phyloP scores from a whole-genome alignment of 2,797 vertebrate genomes.

The Macroramphosus scolopax region DNA sequence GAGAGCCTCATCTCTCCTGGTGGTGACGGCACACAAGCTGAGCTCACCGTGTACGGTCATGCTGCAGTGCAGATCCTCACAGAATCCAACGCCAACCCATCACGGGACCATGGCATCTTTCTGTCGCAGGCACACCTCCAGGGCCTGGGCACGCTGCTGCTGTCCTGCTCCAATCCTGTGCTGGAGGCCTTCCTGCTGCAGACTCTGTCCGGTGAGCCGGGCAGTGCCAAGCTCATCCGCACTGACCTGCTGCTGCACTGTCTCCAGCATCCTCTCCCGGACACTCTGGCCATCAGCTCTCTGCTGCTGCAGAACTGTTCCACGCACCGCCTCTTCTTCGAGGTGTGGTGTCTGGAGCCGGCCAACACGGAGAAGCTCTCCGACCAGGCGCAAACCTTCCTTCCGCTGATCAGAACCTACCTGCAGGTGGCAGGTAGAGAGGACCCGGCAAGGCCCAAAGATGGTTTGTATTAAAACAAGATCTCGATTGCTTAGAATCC shows the following conservation, averaged over 20 bases:
- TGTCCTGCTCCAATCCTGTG: conserved; percentile 73
- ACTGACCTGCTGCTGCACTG: conserved; percentile 80
- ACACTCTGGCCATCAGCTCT: conserved; percentile 58
- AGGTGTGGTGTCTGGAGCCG: conserved; percentile 84
- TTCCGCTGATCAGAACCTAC: conserved; percentile 80
- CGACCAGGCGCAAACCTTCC: conserved; percentile 64
- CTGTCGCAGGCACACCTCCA: conserved; percentile 79
- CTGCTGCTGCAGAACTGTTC: conserved; percentile 81
- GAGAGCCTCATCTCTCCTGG: conserved; percentile 65
- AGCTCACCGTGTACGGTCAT: conserved; percentile 80
- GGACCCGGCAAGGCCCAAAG: conserved; percentile 66
- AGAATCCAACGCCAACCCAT: conserved; percentile 49
- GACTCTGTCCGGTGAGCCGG: conserved; percentile 75
- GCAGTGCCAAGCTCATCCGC: conserved; percentile 71
- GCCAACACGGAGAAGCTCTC: conserved; percentile 59
- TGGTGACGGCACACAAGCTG: conserved; percentile 30
- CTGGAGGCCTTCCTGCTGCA: conserved; percentile 81
- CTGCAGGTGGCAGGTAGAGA: conserved; percentile 66
- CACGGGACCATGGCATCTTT: conserved; percentile 54
- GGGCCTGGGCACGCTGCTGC: conserved; percentile 80
- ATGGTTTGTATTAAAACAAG: conserved; percentile 71
- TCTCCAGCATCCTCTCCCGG: conserved; percentile 68
- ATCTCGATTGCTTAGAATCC: neutral
- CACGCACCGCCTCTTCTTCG: conserved; percentile 85
- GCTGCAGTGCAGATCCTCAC: conserved; percentile 82